Conservation (phyloP, 2,113 vertebrate genomes). For the Anhinga rufa region DNA sequence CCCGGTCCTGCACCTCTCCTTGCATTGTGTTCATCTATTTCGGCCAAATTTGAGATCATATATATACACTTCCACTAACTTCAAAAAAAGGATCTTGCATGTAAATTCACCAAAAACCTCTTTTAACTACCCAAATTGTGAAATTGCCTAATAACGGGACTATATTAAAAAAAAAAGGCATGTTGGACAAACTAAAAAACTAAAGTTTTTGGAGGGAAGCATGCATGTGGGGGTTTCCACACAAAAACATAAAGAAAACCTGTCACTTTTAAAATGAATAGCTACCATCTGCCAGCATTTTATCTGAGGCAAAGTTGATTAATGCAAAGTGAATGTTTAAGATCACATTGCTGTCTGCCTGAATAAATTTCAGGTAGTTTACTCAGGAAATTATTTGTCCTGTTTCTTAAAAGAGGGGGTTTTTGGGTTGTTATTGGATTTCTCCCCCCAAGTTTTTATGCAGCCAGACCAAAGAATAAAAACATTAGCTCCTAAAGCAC, state of each 20-base stretch:
- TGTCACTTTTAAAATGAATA: slow-evolving; percentile 69
- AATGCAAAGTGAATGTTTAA: slow-evolving; percentile 65
- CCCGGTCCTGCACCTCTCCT: background rate
- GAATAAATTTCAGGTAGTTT: slow-evolving; percentile 64
- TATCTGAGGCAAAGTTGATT: slow-evolving; percentile 71
- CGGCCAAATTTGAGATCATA: background rate
- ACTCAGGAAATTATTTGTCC: background rate
- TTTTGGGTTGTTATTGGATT: background rate
- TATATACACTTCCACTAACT: background rate
- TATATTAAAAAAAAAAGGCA: background rate
- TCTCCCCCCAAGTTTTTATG: background rate
- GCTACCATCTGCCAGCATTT: slow-evolving; percentile 73
- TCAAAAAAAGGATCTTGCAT: background rate
- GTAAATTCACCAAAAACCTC: slow-evolving; percentile 6
- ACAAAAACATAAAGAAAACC: slow-evolving; percentile 65
- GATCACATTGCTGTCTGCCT: slow-evolving; percentile 56
- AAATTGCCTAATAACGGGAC: slow-evolving; percentile 17
- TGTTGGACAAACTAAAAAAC: slow-evolving; percentile 54
- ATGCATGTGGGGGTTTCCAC: slow-evolving; percentile 41
- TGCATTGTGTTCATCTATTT: background rate
- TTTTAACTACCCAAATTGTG: slow-evolving; percentile 20
- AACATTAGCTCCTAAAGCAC: background rate
- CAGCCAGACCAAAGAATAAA: background rate
- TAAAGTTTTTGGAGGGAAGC: slow-evolving; percentile 62
- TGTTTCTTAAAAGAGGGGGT: background rate